Evolutionary conservation across 2,113 vertebrate genomes (phyloP), one percentile per base, ranked within the genome.

Genomic region (Aythya baeri): DNA sequence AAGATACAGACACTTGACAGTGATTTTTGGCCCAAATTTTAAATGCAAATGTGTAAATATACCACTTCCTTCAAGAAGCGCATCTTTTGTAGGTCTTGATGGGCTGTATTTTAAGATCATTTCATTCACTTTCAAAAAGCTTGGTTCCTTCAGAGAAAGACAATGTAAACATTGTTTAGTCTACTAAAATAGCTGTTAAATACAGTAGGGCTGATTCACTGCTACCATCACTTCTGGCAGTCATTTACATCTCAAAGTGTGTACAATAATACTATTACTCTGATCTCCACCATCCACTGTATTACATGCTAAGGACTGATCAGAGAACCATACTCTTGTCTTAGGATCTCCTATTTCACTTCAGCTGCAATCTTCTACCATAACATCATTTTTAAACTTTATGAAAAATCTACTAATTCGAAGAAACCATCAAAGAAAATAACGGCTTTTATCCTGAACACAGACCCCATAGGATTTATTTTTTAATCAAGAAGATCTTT

Each of bases 51-150:
- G 12, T 72, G 49, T n/a, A 76, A 73, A 68, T 32, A 54, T 11
- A 31, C 18, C 12, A 20, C 32, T 46, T 58, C 43, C 63, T 55
- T 46, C 50, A 49, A 43, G 54, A 62, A 58, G 29, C 41, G 22
- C n/a, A 34, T 36, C 57, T 43, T 83, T n/a, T 1, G 0, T 16
- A 2, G 3, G 4, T 22, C 57, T 52, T 17, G 20, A 38, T 27
- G 14, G 65, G 21, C 58, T 68, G 0, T 20, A 32, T 66, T 91
- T 70, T 61, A 49, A 50, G 44, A n/a, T 46, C 8, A 15, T 2
- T 32, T n/a, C 16, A 31, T 66, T 52, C 32, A 41, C 27, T 34
- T 77, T 50, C 46, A 55, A 49, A 54, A 71, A 62, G 43, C 25
- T 20, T 26, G 14, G 21, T 32, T 75, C 55, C 46, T 34, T 65